Evolutionary conservation across 2,888 invertebrate species (phyloP), one percentile per base, ranked within the genome.

Genomic region (Ptychoptera contaminata): DNA sequence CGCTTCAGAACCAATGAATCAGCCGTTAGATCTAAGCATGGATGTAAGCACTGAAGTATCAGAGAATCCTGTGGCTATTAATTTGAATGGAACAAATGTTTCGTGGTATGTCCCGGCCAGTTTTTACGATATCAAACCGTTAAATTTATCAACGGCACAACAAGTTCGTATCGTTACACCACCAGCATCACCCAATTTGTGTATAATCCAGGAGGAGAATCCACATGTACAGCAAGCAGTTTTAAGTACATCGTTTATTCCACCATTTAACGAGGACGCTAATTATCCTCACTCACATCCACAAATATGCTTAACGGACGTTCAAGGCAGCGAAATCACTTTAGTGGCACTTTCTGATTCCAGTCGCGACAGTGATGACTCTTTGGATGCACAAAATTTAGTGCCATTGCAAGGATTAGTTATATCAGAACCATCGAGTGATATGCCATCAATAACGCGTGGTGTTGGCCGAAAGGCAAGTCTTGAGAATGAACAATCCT

Each of bases 291-390:
- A 58, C 48, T 67, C 68, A 37, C 77, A 83, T 59, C 91, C 93
- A 0, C 90, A 90, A 63, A 93, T 93, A 48, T 91, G 88, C 53
- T 73, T 93, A 9, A 93, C 93, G 0, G 92, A 93, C 60, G 90
- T 91, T 43, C 72, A 85, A 44, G 92, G 92, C 1, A 84, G 82
- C 7, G 84, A 85, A 63, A 77, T 85, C 0, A 85, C 85, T 0
- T 58, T 86, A 2, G 80, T 85, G 0, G 83, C 82, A 0, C 70
- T 74, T 44, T 76, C 76, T 2, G 79, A 80, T 0, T 81, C 81
- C 0, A 82, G 82, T 0, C 76, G 77, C 49, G 80, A 80, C 48
- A 77, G 77, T 40, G 76, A 79, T 64, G 80, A 81, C 43, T 76
- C 79, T 40, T 58, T 80, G 37, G 80, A 79, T 45, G 74, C 73